Evolutionary conservation across 1,140 invertebrate species (phyloP), one percentile per base, ranked within the genome.

Genomic region (Brachionus plicatilis): DNA sequence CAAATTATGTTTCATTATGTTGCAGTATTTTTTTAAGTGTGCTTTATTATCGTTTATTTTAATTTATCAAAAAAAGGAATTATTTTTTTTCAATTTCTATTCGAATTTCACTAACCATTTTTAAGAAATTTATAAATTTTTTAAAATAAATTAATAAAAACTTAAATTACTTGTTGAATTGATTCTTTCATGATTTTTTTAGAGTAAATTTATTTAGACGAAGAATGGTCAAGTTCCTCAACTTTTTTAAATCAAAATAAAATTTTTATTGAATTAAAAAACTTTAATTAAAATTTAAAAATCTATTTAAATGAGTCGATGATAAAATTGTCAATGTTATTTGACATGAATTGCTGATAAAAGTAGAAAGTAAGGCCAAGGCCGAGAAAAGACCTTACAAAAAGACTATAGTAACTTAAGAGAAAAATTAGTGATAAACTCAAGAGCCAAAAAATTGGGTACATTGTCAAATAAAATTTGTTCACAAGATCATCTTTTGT

Each of bases 331-430:
- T 76, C 72, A 47, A 76, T 50, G 12, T 50, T 33, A 27, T 76
- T 76, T 7, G 43, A 47, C 43, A 76, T 27, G 33, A 76, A 76
- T 76, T 76, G 72, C 8, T 76, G 72, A 76, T 76, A 76, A 27
- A 76, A 7, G 29, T 76, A 76, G 29, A 76, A 76, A 11, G 24
- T 5, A n/a, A 50, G 8, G 7, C 43, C 11, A 27, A 76, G 11
- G n/a, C 17, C 11, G 50, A 76, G 24, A 76, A 37, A 53, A 14
- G 27, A 50, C 12, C 47, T 33, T 5, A 76, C 17, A 29, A 76
- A 50, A 2, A 50, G 27, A 76, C 11, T 47, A 24, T 50, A 27
- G 27, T 50, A 50, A 7, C 2, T 47, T 27, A 76, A 7, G 50
- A 27, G 29, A 14, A 37, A 27, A 20, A 76, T 76, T 14, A 76